phyloP scores from a whole-genome alignment of 2,797 vertebrate species.

The Mastacembelus armatus region DNA sequence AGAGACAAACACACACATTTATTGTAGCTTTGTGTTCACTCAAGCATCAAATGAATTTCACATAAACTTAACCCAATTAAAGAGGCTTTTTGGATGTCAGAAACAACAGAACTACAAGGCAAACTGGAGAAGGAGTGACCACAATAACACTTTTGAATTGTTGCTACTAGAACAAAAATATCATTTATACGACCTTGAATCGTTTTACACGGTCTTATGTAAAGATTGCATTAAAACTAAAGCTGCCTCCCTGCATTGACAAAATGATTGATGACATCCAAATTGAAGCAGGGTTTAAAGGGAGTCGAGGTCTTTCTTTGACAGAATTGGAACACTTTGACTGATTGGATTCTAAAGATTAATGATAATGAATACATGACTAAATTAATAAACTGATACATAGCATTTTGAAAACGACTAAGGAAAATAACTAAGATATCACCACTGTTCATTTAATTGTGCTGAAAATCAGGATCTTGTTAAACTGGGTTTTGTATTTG shows the following conservation, averaged over 20 bases:
- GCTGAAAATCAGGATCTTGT: too few relatives aligned
- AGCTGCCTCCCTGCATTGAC: too few relatives aligned
- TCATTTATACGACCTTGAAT: too few relatives aligned
- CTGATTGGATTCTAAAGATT: constrained; percentile 27
- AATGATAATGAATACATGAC: constrained; percentile 6
- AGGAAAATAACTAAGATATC: too few relatives aligned
- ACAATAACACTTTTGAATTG: too few relatives aligned
- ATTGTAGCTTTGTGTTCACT: background rate
- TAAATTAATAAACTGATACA: constrained; percentile 5
- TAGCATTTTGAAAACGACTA: too few relatives aligned
- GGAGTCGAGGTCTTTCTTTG: background rate
- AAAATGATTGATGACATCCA: too few relatives aligned
- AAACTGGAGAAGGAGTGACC: background rate
- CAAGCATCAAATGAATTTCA: background rate
- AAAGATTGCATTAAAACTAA: too few relatives aligned
- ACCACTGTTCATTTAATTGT: too few relatives aligned
- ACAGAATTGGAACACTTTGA: constrained; percentile 44
- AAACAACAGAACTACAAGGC: background rate
- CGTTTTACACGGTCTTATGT: too few relatives aligned
- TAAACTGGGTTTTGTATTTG: too few relatives aligned
- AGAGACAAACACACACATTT: background rate
- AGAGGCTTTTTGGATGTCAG: background rate
- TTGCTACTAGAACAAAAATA: too few relatives aligned
- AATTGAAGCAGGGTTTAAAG: constrained; percentile 8
- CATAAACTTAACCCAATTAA: background rate